Evolutionary conservation across 1,140 invertebrate genomes (phyloP).

Genomic region (Colletes latitarsis): DNA sequence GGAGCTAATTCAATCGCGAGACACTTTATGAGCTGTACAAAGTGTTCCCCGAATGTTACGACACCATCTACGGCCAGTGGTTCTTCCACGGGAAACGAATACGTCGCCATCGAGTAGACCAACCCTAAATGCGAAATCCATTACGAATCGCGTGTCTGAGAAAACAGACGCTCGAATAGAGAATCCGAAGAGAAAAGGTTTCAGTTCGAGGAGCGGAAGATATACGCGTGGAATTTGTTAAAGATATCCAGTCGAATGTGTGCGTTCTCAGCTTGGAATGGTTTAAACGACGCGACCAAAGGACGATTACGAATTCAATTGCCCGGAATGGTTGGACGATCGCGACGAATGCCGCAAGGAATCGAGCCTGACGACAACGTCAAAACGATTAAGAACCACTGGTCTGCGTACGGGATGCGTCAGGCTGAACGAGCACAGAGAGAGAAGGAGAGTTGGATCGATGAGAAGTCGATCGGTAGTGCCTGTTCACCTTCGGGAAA

Average conservation of each 20-base stretch:
- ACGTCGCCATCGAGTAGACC: no score
- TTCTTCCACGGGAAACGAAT: conserved; percentile 14
- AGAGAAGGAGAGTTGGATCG: neutral
- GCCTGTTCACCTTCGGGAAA: conserved; percentile 26
- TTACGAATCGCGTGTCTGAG: neutral
- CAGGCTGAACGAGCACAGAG: neutral
- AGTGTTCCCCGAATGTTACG: conserved; percentile 33
- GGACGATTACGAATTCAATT: neutral
- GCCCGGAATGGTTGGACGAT: neutral
- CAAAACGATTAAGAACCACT: conserved; percentile 31
- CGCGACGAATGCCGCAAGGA: neutral
- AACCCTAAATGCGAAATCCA: neutral
- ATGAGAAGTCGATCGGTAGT: conserved; percentile 11
- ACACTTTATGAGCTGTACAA: conserved; percentile 44
- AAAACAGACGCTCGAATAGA: neutral
- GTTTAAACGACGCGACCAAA: no score
- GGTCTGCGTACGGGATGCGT: neutral
- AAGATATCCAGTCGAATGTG: no score
- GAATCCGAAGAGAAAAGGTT: neutral
- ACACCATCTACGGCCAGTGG: conserved; percentile 19
- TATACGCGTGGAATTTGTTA: no score
- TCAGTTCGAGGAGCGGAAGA: no score
- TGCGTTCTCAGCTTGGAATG: no score
- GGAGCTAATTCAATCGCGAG: conserved; percentile 48
- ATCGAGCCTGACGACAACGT: neutral